A percentile compares a stretch with the other conserved stretches of the same genome.
Evolutionary conservation across 2,888 invertebrate genomes (phyloP).

Genomic region (Branchipolynoe longqiensis): DNA sequence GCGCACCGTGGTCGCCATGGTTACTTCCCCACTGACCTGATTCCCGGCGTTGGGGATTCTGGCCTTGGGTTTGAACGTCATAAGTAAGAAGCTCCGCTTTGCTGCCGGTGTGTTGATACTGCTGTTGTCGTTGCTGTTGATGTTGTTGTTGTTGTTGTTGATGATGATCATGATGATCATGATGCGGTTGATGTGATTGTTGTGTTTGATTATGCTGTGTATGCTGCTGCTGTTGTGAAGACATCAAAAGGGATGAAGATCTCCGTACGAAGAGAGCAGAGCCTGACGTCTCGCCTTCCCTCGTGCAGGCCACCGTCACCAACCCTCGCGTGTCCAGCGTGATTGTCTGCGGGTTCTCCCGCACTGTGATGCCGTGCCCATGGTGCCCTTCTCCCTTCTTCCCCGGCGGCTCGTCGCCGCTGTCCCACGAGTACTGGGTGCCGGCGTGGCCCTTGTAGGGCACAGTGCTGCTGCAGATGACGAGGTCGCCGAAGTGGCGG

Average conservation of each 20-base stretch:
- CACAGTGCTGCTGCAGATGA: slow-evolving; percentile 75
- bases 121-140: neutral
- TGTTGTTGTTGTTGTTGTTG: slow-evolving; percentile 31
- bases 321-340: slow-evolving; percentile 46
- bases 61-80: too few relatives aligned
- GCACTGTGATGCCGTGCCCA: slow-evolving; percentile 59
- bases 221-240: neutral
- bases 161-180: neutral
- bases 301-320: too few relatives aligned
- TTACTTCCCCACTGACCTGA: too few relatives aligned
- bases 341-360: slow-evolving; percentile 54
- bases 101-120: neutral
- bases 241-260: neutral
- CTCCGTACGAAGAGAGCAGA: neutral
- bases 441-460: slow-evolving; percentile 72
- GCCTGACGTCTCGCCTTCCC: neutral
- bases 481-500: slow-evolving; percentile 77
- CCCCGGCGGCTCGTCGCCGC: neutral
- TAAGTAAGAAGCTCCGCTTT: too few relatives aligned
- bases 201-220: neutral
- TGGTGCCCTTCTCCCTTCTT: neutral
- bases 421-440: slow-evolving; percentile 9
- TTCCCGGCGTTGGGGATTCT: too few relatives aligned
- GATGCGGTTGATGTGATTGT: neutral
- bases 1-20: too few relatives aligned